Base-by-base conservation (phyloP, 2,888 invertebrate species). In the Gibbula magus region DNA sequence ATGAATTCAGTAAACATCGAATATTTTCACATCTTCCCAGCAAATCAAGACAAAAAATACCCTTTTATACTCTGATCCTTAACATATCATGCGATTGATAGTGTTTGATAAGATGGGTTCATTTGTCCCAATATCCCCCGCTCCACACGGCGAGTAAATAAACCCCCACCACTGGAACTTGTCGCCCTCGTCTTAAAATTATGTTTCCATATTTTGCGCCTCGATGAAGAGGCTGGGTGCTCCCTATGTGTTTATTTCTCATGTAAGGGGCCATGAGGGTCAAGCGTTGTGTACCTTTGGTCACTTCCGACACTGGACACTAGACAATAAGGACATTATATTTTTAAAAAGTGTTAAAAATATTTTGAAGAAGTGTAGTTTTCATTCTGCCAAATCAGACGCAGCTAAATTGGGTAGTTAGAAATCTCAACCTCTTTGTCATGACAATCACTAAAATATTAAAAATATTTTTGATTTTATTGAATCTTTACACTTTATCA, bases 141-240 rank as follows among this genome's bases (percentile, higher is more conserved):
- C 35, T 18, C 16, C 32, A 25, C 70, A 70, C 70, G 70, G 20
- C n/a, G 16, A 18, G 70, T 70, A 70, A 70, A 70, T 35, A 70
- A 70, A 70, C 10, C 20, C 70, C 20, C 70, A 35, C 35, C 32
- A 20, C 16, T n/a, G 70, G 70, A 70, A 70, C 70, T 70, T 70
- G 39, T 70, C 70, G 39, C 29, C 18, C 29, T 70, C 70, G 18
- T 70, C 29, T 70, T 70, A 70, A 70, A 70, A 70, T 70, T 70
- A 70, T 70, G 70, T 25, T 70, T 70, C 70, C 70, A 70, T 70
- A 70, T 70, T 70, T 70, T 35, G 10, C 39, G 35, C 35, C 35
- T 70, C 70, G 16, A 35, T 16, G 16, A 7, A 20, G 8, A 3
- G 70, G 39, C 35, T 39, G 39, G 13, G 3, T 35, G 13, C 70